phyloP scores from a whole-genome alignment of 2,113 vertebrate genomes.

The Cebus imitator region DNA sequence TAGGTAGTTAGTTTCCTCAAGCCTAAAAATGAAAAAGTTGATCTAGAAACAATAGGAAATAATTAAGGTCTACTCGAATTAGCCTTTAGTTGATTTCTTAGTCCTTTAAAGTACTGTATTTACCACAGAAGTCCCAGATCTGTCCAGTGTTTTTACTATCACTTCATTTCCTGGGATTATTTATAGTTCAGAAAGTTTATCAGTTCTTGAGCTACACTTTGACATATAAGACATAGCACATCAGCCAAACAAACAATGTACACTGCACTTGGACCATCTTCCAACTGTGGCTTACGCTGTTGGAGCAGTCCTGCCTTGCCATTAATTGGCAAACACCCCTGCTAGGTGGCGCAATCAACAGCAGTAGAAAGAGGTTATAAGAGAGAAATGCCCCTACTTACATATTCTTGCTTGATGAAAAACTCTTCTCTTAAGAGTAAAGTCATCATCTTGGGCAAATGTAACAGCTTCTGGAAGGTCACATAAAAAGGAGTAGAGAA shows the following conservation, averaged over 20 bases:
- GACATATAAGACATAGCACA: neutral
- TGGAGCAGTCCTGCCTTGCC: neutral
- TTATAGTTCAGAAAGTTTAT: neutral
- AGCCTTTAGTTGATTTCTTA: neutral
- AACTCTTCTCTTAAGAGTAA: neutral
- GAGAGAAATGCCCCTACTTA: neutral
- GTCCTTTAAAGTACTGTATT: neutral
- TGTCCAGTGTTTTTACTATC: neutral
- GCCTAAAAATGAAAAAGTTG: neutral
- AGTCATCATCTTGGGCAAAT: neutral
- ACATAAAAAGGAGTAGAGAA: neutral
- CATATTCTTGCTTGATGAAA: neutral
- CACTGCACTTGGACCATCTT: neutral
- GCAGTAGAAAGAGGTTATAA: neutral
- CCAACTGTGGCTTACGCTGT: neutral
- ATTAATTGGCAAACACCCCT: neutral
- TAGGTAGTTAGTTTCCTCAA: neutral
- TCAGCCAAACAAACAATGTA: neutral
- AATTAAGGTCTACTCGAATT: neutral
- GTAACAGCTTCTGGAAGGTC: neutral
- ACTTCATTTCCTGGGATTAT: slow-evolving; percentile 20
- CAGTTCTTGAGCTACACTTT: neutral
- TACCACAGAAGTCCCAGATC: neutral
- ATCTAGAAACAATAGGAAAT: slow-evolving; percentile 2
- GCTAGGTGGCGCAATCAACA: neutral